These are phyloP conservation scores for Dasyornis broadbenti DNA, from an alignment of 2,113 vertebrate species.

Conservation along the genomic window DNA sequence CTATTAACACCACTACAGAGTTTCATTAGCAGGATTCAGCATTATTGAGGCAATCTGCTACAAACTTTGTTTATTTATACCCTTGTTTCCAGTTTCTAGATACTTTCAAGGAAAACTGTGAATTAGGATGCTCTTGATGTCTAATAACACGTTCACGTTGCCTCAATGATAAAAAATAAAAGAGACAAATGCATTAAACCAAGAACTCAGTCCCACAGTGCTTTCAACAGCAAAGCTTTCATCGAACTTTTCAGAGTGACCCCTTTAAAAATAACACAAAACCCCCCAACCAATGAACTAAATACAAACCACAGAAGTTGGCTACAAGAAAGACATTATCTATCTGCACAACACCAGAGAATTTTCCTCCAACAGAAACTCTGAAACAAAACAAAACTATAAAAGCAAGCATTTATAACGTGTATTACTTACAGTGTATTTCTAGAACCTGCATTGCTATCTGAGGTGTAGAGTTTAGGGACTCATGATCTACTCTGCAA, in stretches of 20 bases:
- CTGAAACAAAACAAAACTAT: not conserved
- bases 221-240: not conserved
- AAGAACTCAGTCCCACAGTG: not conserved
- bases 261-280: not conserved
- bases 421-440: slow-evolving; percentile 92
- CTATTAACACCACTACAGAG: not conserved
- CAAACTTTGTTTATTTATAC: not conserved
- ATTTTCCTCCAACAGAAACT: not conserved
- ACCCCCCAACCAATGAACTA: rapidly evolving
- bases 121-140: not conserved
- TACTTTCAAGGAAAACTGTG: not conserved
- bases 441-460: slow-evolving; percentile 94
- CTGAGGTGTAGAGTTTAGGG: slow-evolving; percentile 87
- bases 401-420: not conserved
- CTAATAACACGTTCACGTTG: not conserved
- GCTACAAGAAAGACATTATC: not conserved
- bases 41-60: not conserved
- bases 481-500: slow-evolving; percentile 93
- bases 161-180: not conserved
- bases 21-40: not conserved
- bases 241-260: not conserved
- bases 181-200: not conserved
- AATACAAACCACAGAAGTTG: not conserved
- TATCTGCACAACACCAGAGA: not conserved
- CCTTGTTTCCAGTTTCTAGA: not conserved